Percentiles rank a stretch among this genome's conserved stretches.
Evolutionary conservation across 2,113 vertebrate genomes (phyloP).

Genomic region (Prietella phreatophila): DNA sequence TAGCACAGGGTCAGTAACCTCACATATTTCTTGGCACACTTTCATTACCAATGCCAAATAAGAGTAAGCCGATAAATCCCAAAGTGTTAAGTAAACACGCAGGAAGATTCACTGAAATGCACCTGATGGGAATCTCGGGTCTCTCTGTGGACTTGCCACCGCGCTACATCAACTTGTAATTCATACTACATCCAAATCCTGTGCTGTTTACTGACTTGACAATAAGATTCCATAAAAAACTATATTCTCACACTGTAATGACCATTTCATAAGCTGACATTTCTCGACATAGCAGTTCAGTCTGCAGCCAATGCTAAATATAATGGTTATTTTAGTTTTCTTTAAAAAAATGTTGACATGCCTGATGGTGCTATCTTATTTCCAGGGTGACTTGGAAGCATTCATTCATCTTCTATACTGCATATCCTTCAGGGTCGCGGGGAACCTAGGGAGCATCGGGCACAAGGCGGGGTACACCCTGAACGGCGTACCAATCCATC

Average conservation of each 20-base stretch:
- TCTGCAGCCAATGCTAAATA: background rate
- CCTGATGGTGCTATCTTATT: background rate
- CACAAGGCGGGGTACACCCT: no score
- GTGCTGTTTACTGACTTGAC: background rate
- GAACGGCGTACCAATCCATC: no score
- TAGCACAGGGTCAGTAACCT: slow-evolving; percentile 32
- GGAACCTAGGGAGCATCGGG: no score
- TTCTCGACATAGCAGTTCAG: background rate
- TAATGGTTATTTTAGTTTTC: background rate
- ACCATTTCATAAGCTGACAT: background rate
- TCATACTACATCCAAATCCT: background rate
- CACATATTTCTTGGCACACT: slow-evolving; percentile 9
- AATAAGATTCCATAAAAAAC: background rate
- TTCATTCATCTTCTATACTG: no score
- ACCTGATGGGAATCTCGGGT: slow-evolving; percentile 55
- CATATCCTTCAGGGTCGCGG: no score
- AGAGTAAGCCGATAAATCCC: background rate
- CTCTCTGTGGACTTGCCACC: slow-evolving; percentile 47
- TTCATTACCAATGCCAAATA: slow-evolving; percentile 10
- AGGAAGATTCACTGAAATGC: background rate
- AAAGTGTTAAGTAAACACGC: slow-evolving; percentile 32
- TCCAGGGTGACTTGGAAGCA: no score
- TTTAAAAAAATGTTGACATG: background rate
- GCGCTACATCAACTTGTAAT: slow-evolving; percentile 43
- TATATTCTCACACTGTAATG: background rate